A percentile compares a stretch with the other conserved stretches of the same genome.
phyloP scores from a whole-genome alignment of 2,797 vertebrate genomes.

The Macrochelys suwanniensis region DNA sequence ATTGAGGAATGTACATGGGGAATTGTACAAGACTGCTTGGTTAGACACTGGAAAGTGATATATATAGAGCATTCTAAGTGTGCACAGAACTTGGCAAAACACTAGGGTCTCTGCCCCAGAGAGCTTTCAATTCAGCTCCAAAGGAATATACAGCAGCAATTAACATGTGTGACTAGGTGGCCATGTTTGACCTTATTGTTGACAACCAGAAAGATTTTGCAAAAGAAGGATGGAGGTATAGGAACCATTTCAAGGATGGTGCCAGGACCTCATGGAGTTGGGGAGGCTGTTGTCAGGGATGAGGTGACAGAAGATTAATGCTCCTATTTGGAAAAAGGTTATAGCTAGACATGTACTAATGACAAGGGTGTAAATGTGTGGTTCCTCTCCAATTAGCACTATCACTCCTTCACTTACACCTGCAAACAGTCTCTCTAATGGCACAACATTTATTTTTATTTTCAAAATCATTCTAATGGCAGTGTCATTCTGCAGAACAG shows the following conservation, averaged over 20 bases:
- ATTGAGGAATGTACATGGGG: neutral
- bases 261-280: neutral
- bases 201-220: too few species aligned
- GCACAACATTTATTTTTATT: too few species aligned
- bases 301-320: fast-evolving
- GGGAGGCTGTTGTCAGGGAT: fast-evolving
- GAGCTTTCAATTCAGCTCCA: neutral
- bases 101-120: neutral
- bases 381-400: neutral
- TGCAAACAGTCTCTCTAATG: too few species aligned
- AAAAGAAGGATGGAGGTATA: neutral
- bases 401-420: fast-evolving
- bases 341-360: neutral
- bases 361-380: neutral
- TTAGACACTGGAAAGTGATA: neutral
- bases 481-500: neutral
- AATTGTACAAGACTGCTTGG: neutral
- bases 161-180: too few species aligned
- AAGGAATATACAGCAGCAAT: too few species aligned
- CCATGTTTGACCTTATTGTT: too few species aligned
- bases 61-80: neutral
- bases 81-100: neutral
- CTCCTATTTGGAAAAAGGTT: fast-evolving
- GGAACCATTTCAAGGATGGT: neutral
- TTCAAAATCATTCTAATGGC: neutral